Conservation (phyloP, 2,888 invertebrate genomes). For the Brachypalpus laphriformis region DNA sequence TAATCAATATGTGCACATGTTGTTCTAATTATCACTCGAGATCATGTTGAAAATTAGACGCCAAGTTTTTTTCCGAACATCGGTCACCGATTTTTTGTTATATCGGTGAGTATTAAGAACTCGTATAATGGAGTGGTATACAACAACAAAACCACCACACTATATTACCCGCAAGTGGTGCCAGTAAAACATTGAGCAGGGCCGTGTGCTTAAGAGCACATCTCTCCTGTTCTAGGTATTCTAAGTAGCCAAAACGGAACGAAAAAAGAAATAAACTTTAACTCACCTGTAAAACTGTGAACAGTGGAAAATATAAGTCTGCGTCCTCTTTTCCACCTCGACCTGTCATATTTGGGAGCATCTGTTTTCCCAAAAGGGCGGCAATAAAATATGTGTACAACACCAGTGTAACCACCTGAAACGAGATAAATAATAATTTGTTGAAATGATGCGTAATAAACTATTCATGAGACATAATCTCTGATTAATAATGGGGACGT, state of each 20-base stretch:
- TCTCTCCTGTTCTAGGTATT: not conserved
- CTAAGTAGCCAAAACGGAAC: not conserved
- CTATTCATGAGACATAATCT: constrained; percentile 21
- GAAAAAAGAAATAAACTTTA: not conserved
- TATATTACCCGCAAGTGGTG: too few species aligned
- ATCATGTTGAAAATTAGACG: too few species aligned
- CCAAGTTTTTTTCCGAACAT: too few species aligned
- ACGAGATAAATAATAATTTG: constrained; percentile 70
- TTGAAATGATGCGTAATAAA: not conserved
- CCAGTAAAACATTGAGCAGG: too few species aligned
- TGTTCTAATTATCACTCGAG: too few species aligned
- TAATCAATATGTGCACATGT: too few species aligned
- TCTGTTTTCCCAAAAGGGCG: constrained; percentile 93
- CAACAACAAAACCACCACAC: too few species aligned
- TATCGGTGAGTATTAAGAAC: too few species aligned
- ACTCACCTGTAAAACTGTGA: constrained; percentile 92
- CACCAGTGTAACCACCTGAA: constrained; percentile 95
- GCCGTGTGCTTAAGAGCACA: too few species aligned
- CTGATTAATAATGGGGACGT: not conserved
- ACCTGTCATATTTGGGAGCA: constrained; percentile 85
- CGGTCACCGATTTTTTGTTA: too few species aligned
- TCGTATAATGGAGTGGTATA: too few species aligned
- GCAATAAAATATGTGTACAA: constrained; percentile 96
- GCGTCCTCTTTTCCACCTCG: constrained; percentile 85
- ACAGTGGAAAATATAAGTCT: constrained; percentile 95